A percentile compares a stretch with the other conserved stretches of the same genome.
Evolutionary conservation across 2,888 invertebrate species (phyloP).

Genomic region (Siphonodentalium dalli): DNA sequence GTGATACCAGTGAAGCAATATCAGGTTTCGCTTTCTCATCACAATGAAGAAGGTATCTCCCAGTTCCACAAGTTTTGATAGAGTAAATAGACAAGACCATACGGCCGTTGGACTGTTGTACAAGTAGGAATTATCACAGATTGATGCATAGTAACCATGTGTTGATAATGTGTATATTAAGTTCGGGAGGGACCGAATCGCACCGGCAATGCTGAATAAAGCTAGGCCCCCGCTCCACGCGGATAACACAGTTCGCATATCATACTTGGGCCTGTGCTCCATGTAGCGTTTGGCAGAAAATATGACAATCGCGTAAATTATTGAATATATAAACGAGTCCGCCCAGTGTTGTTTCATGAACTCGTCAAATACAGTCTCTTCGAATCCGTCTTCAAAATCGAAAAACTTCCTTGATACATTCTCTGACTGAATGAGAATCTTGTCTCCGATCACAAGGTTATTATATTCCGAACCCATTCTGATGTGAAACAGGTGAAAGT

Average conservation of each 20-base stretch:
- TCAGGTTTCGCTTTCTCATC: slow-evolving; percentile 67
- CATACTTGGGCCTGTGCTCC: slow-evolving; percentile 85
- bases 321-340: slow-evolving; percentile 81
- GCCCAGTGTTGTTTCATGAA: slow-evolving; percentile 99
- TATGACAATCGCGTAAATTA: slow-evolving; percentile 85
- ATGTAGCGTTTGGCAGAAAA: slow-evolving; percentile 93
- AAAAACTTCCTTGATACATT: too few species aligned
- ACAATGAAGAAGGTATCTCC: slow-evolving; percentile 70
- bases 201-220: slow-evolving; percentile 91
- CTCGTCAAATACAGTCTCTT: slow-evolving; percentile 84
- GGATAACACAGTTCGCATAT: slow-evolving; percentile 84
- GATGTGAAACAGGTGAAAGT: too few species aligned
- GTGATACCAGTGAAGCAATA: slow-evolving; percentile 70
- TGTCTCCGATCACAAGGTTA: too few species aligned
- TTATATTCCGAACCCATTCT: too few species aligned
- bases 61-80: slow-evolving; percentile 94
- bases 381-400: slow-evolving; percentile 93
- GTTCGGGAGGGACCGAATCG: slow-evolving; percentile 87
- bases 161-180: slow-evolving; percentile 85
- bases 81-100: slow-evolving; percentile 97
- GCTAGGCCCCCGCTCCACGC: slow-evolving; percentile 93
- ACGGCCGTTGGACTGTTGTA: slow-evolving; percentile 81
- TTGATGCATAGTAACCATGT: slow-evolving; percentile 92
- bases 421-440: too few species aligned
- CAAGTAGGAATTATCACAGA: slow-evolving; percentile 77